Evolutionary conservation across 2,888 invertebrate species (phyloP), one percentile per base, ranked within the genome.

Genomic region (Bedellia somnulentella): DNA sequence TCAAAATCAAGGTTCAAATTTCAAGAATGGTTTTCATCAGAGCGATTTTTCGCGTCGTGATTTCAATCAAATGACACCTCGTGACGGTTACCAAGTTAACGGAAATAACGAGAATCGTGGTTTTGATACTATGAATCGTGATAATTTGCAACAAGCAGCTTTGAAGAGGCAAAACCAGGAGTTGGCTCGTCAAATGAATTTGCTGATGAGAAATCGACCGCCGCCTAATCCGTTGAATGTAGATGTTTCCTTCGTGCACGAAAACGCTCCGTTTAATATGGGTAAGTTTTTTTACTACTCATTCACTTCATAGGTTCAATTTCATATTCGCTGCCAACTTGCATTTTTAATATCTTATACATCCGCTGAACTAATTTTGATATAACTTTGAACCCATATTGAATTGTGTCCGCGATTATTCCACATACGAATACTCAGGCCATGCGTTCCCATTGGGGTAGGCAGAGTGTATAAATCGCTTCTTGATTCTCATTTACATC

Each of bases 241-340:
- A 0, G 75, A 73, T 27, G 75, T 75, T 2, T 66, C 67, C 1
- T 73, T 68, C 38, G 36, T 75, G 30, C 75, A 71, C 31, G 75
- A 75, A 32, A 70, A 66, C 31, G 48, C 61, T 29, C 70, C 63
- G 10, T 71, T 63, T 38, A 71, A 70, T 40, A 47, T 73, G 25
- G 70, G 75, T 73, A 37, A 60, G 68, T 52, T 9, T 1, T 18
- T n/a, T n/a, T n/a, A n/a, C n/a, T n/a, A n/a, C n/a, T n/a, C n/a
- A n/a, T n/a, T n/a, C n/a, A n/a, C n/a, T n/a, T n/a, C 10, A 9
- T 9, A 11, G 24, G 8, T 24, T 6, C 8, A 11, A 24, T 10
- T 18, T 18, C 5, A 9, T 5, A 9, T 8, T 18, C 9, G 9
- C 5, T 18, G 5, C 9, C 18, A 9, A 18, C 5, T 9, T 18